phyloP scores from a whole-genome alignment of 2,797 vertebrate genomes.

The Lophura swinhoii region DNA sequence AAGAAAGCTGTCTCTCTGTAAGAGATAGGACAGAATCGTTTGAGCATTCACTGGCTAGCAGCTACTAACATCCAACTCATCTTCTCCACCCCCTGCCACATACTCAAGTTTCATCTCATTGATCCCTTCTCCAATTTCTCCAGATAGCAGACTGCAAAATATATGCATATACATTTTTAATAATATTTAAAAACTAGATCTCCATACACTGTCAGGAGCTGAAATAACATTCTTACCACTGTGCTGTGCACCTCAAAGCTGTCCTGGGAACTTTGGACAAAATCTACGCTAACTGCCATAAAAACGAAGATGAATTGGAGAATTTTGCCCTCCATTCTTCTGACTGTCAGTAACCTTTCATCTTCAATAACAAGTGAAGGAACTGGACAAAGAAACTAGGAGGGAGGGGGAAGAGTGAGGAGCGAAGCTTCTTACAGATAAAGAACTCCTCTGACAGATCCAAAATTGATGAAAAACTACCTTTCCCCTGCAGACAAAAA shows the following conservation, averaged over 20 bases:
- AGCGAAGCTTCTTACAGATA: background rate
- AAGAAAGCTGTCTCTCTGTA: background rate
- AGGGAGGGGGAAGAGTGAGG: background rate
- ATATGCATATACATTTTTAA: background rate
- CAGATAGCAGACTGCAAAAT: background rate
- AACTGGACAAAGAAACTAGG: background rate
- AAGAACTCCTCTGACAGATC: background rate
- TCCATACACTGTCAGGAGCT: background rate
- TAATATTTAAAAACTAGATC: background rate
- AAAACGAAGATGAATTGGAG: slow-evolving; percentile 50
- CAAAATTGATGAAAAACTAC: background rate
- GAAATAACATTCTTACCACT: background rate
- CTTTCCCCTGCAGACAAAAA: background rate
- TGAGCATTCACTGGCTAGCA: background rate
- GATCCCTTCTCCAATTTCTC: background rate
- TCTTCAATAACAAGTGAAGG: slow-evolving; percentile 12
- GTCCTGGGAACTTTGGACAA: slow-evolving; percentile 2
- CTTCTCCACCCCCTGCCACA: background rate
- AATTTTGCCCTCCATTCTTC: slow-evolving; percentile 39
- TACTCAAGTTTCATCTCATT: background rate
- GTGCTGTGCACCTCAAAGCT: background rate
- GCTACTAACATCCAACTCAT: background rate
- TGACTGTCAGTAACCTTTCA: slow-evolving; percentile 31
- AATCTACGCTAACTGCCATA: background rate
- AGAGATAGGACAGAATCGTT: background rate